These are phyloP conservation scores for Halichondria panicea DNA, from an alignment of 37 sponge, comb jelly and placozoan species.

Conservation along the genomic window DNA sequence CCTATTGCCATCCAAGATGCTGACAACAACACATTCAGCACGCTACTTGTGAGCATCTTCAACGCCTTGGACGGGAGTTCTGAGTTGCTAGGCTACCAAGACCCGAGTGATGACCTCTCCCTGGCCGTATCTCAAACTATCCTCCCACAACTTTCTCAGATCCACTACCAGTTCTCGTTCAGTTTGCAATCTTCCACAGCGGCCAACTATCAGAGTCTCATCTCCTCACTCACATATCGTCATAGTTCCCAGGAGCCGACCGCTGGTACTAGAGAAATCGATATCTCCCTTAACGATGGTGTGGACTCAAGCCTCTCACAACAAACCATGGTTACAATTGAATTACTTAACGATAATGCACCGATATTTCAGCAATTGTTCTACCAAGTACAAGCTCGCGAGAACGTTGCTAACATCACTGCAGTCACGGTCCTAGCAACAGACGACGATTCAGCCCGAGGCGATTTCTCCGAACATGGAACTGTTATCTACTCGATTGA, in stretches of 20 bases:
- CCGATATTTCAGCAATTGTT: constrained; percentile 45
- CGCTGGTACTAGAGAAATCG: constrained; percentile 36
- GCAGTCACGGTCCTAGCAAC: constrained; percentile 39
- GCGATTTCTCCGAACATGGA: constrained; percentile 60
- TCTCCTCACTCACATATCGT: constrained; percentile 47
- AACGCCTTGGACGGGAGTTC: constrained; percentile 38
- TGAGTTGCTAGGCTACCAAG: constrained; percentile 35
- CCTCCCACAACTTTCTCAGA: background rate
- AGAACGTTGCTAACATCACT: constrained; percentile 21
- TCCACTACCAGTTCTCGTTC: constrained; percentile 47
- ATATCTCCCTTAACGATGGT: constrained; percentile 55
- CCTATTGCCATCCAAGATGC: constrained; percentile 8
- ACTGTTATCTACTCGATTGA: constrained; percentile 37
- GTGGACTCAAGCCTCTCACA: constrained; percentile 12
- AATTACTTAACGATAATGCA: constrained; percentile 63
- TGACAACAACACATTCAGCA: constrained; percentile 44
- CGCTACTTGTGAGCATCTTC: constrained; percentile 1
- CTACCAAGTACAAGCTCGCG: constrained; percentile 10
- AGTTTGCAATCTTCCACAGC: constrained; percentile 11
- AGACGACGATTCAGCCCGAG: constrained; percentile 54
- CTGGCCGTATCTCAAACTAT: constrained; percentile 1
- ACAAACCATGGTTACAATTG: constrained; percentile 25
- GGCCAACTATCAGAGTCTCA: constrained; percentile 34
- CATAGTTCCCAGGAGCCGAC: constrained; percentile 46
- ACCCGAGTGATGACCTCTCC: constrained; percentile 20